phyloP scores from a whole-genome alignment of 2,113 vertebrate species.

The Numenius arquata region DNA sequence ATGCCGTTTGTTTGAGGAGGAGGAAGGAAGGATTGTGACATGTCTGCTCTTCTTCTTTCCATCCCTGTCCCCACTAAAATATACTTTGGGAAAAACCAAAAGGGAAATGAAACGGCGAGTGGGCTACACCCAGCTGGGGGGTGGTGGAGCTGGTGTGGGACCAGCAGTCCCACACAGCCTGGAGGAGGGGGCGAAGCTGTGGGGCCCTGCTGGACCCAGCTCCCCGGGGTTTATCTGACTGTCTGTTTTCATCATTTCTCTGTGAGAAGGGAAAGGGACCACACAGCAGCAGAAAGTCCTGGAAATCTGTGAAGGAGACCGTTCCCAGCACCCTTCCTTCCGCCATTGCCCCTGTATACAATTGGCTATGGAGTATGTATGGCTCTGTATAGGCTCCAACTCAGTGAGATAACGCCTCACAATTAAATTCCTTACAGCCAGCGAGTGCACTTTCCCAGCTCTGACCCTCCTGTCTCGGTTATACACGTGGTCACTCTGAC shows the following conservation, averaged over 20 bases:
- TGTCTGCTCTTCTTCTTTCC: not conserved
- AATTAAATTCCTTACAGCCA: conserved; percentile 3
- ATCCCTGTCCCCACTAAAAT: not conserved
- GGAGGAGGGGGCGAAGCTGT: not conserved
- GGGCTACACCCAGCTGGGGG: not conserved
- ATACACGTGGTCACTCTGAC: accelerated
- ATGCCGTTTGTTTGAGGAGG: not conserved
- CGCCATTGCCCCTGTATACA: not conserved
- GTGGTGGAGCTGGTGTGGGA: not conserved
- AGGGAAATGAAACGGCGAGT: not conserved
- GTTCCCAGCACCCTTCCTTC: conserved; percentile 35
- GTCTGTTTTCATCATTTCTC: conserved; percentile 6
- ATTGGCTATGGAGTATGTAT: not conserved
- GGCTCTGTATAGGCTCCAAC: not conserved
- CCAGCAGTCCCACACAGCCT: not conserved
- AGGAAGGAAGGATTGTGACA: not conserved
- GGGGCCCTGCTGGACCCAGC: not conserved
- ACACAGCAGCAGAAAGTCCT: conserved; percentile 48
- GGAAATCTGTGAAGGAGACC: not conserved
- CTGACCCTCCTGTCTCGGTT: not conserved
- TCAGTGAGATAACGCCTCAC: not conserved
- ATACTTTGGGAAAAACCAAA: not conserved
- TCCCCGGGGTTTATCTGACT: not conserved
- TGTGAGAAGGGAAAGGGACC: conserved; percentile 49
- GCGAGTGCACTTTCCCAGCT: not conserved